Percentiles rank a stretch among this genome's conserved stretches.
phyloP scores from a whole-genome alignment of 2,888 invertebrate species.

The Stegana nigrithorax region DNA sequence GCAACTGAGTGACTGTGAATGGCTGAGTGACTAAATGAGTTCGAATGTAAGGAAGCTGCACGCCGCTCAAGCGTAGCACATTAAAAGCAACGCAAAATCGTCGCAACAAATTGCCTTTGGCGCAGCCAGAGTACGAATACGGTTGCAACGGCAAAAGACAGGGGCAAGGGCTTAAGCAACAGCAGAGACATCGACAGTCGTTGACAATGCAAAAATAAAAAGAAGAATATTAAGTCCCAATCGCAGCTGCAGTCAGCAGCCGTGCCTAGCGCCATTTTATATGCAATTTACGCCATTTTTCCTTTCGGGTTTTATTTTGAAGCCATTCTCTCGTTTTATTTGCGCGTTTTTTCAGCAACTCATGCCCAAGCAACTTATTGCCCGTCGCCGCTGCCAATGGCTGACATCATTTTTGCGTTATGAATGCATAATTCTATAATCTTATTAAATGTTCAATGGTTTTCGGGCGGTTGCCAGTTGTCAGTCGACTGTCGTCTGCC shows the following conservation, averaged over 20 bases:
- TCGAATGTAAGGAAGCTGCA: not conserved
- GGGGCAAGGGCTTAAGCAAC: not conserved
- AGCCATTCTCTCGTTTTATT: constrained; percentile 16
- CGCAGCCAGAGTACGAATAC: constrained; percentile 1
- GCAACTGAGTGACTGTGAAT: not conserved
- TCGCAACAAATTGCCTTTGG: not conserved
- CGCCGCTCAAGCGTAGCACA: not conserved
- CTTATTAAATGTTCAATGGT: constrained; percentile 47
- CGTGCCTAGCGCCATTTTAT: constrained; percentile 32
- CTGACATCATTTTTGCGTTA: constrained; percentile 49
- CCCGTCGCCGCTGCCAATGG: constrained; percentile 19
- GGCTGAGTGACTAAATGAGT: not conserved
- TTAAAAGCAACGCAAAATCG: not conserved
- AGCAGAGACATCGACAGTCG: not conserved
- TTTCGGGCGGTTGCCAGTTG: not conserved
- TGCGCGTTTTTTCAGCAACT: not conserved
- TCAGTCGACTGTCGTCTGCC: constrained; percentile 38
- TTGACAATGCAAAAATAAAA: not conserved
- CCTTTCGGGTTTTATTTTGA: constrained; percentile 22
- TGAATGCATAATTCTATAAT: constrained; percentile 61
- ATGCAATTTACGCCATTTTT: constrained; percentile 49
- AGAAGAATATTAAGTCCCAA: not conserved
- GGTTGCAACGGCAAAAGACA: not conserved
- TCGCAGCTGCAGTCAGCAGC: not conserved
- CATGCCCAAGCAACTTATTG: constrained; percentile 30